Base-by-base conservation (phyloP, 2,888 invertebrate species). In the Pollenia labialis region DNA sequence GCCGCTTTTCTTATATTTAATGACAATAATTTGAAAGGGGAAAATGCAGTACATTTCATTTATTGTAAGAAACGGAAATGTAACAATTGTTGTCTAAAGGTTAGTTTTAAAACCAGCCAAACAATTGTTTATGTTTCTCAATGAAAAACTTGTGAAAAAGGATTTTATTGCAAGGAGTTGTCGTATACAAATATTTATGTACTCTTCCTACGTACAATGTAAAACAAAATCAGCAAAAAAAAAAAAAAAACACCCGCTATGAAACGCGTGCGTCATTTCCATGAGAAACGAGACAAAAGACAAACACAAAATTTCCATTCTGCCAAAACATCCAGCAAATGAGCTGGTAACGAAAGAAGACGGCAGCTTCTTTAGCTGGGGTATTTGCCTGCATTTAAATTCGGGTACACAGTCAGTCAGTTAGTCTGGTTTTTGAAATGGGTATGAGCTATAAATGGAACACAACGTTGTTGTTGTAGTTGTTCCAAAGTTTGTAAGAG, bases 61-160 rank as follows among this genome's bases (percentile, higher is more conserved):
- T 12, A 69, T 82, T 56, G 42, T 16, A 11, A 46, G 12, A 16
- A 90, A 88, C 90, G 90, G 91, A 91, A 90, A 89, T 89, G 88
- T 62, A 90, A 90, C 91, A 90, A 90, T 90, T 89, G 90, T 68
- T 89, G 32, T 68, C 14, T 54, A 66, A 52, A 56, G 71, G 48
- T 84, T 79, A 68, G 46, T 77, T 69, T 69, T 40, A 69, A 62
- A 71, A 52, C 9, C 62, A 72, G 58, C 58, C 42, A 48, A 85
- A 75, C 84, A 75, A 72, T 40, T 80, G 85, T 71, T 79, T 60
- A 60, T 81, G 81, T 50, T 18, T 62, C 72, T 44, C 46, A 68
- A 18, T 46, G 18, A 50, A 10, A 58, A 48, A 62, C 23, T 54
- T 9, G 42, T 10, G 14, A 50, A 75, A 32, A 75, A 69, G 85